Base-by-base conservation (phyloP, 2,888 invertebrate species). In the Chrysolina oricalcia region DNA sequence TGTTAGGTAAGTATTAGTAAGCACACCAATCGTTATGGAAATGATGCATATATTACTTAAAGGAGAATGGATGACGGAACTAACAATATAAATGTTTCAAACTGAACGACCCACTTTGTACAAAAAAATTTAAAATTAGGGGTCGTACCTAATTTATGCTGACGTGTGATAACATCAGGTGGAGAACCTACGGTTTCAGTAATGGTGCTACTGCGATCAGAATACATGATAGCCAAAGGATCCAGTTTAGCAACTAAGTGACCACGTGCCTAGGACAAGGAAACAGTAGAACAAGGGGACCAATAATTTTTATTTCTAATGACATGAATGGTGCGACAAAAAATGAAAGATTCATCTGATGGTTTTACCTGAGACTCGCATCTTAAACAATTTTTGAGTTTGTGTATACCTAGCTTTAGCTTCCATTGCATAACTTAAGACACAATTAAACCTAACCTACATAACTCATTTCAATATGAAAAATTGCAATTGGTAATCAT, bases 211-310 rank as follows among this genome's bases (percentile, higher is more conserved):
- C 82, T 86, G 75, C 91, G 85, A 81, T 88, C 88, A 87, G 92
- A 92, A 90, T 93, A 93, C 90, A 92, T 94, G 91, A 98, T 97
- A 91, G 95, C 96, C 89, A 98, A 93, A 83, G 98, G 98, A 91
- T 98, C 98, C 92, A 98, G 91, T 88, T 95, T 95, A 83, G 97
- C 96, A 86, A 96, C 95, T 91, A 97, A 94, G 92, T 98, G 97
- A 88, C 97, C 98, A 90, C 97, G 94, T 89, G 96, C 94, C 97
- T 97, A 85, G 73, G 76, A 72, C 48, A 76, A 75, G 63, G 75
- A 56, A 53, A 59, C 27, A 59, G 59, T 59, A 59, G 59, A 59
- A 27, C 48, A 53, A 23, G 19, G 13, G 53, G 19, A 11, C 67
- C 67, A 2, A 48, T 13, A 53, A 53, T 35, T 8, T 35, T 3